Evolutionary conservation across 2,797 vertebrate species (phyloP), one percentile per base, ranked within the genome.

Genomic region (Momotus momota): DNA sequence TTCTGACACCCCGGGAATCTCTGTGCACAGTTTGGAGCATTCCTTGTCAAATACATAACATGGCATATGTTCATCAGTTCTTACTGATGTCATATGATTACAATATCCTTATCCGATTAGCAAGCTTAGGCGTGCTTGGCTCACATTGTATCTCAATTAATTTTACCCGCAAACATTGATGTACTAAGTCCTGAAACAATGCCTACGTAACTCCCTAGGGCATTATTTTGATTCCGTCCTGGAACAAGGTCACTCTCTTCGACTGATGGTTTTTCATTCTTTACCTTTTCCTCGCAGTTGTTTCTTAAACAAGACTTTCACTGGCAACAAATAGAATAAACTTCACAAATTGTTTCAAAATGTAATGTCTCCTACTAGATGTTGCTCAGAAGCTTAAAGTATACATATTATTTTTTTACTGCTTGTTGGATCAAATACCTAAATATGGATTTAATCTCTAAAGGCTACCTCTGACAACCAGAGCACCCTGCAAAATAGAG

Each of bases 81-180:
- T 93, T 77, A 57, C 74, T 92, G 67, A 85, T 96, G 67, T 69
- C 95, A 90, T 82, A 71, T 65, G 45, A 95, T 78, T 96, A 62
- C 65, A 82, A 64, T 78, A 90, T 80, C 81, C 71, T 95, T 89
- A 95, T 90, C 86, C 4, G 9, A 94, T 96, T 92, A 96, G 88
- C 86, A 91, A 85, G 93, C 75, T 92, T 81, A 48, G 75, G 84
- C 92, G 54, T 45, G 92, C 78, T 91, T 93, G 95, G 87, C 67
- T 93, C 66, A 58, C 81, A 75, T 70, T 86, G 71, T 87, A 89
- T 83, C 88, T 93, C 84, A 96, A 90, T 95, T 97, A 93, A 87
- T 93, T 96, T 93, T 74, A 92, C 85, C 43, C 8, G 5, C 86
- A 92, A 93, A 91, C 86, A 91, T 6, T 82, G 75, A 93, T 90